phyloP scores from a whole-genome alignment of 2,888 invertebrate species.

The Taphrorychus bicolor region DNA sequence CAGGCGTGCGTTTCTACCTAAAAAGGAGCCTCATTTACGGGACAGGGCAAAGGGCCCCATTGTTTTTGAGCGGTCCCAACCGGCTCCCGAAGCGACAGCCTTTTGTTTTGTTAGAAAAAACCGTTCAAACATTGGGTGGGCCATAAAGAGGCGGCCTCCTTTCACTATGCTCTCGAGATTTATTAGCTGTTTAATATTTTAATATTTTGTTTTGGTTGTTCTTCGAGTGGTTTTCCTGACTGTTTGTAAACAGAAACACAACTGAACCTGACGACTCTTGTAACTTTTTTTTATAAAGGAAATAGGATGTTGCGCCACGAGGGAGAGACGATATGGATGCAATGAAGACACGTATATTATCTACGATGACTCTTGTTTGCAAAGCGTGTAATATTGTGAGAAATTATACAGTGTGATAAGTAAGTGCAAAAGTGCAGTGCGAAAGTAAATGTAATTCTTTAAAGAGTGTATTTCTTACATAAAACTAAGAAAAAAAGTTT shows the following conservation, averaged over 20 bases:
- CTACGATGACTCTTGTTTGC: too few relatives aligned
- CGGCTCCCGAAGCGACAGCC: conserved; percentile 13
- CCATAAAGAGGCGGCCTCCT: conserved; percentile 21
- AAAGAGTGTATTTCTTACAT: too few relatives aligned
- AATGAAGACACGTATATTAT: too few relatives aligned
- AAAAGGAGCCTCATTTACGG: not conserved
- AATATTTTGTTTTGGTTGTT: conserved; percentile 27
- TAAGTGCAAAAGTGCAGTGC: too few relatives aligned
- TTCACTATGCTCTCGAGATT: conserved; percentile 12
- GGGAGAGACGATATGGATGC: too few relatives aligned
- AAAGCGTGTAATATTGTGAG: too few relatives aligned
- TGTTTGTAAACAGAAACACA: not conserved
- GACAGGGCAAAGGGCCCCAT: not conserved
- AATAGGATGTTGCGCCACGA: not conserved
- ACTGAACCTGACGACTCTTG: too few relatives aligned
- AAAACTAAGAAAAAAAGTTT: too few relatives aligned
- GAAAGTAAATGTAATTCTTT: too few relatives aligned
- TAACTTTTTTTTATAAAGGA: too few relatives aligned
- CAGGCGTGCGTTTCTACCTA: not conserved
- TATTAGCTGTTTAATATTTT: conserved; percentile 31
- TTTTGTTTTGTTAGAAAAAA: conserved; percentile 24
- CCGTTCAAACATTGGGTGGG: conserved; percentile 25
- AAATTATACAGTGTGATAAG: too few relatives aligned
- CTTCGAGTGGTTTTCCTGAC: conserved; percentile 9
- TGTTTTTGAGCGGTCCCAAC: conserved; percentile 14